Evolutionary conservation across 2,113 vertebrate species (phyloP).

Genomic region (Anthoscopus minutus): DNA sequence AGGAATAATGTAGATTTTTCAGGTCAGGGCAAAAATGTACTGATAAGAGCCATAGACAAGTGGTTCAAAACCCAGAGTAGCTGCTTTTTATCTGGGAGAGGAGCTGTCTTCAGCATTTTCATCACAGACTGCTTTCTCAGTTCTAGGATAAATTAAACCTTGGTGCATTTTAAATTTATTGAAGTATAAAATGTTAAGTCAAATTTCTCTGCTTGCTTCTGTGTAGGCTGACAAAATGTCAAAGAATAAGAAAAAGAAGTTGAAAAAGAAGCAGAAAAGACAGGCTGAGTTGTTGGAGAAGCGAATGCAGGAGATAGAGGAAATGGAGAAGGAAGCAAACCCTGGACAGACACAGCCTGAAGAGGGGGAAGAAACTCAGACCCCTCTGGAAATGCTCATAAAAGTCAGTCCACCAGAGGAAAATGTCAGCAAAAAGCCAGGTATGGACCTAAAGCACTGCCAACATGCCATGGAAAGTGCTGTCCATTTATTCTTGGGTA

Average conservation of each 20-base stretch:
- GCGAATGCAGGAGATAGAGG: constrained; percentile 89
- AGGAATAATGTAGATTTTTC: background rate
- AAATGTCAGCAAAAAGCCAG: constrained; percentile 65
- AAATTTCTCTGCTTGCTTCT: constrained; percentile 49
- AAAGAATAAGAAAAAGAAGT: constrained; percentile 98
- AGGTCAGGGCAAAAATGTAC: background rate
- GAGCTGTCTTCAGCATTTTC: background rate
- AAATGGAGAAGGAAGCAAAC: constrained; percentile 80
- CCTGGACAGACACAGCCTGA: constrained; percentile 78
- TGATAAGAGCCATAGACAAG: background rate
- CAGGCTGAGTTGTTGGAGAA: constrained; percentile 93
- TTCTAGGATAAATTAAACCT: background rate
- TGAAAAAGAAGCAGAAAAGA: constrained; percentile 97
- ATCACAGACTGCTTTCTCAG: background rate
- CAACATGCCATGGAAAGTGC: background rate
- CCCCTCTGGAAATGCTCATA: constrained; percentile 66
- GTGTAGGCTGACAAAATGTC: constrained; percentile 89
- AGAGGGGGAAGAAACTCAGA: constrained; percentile 72
- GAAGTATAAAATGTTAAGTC: background rate
- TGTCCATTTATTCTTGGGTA: background rate
- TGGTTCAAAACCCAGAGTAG: background rate
- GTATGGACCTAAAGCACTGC: constrained; percentile 51
- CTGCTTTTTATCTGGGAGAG: background rate
- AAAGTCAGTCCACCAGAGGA: constrained; percentile 69
- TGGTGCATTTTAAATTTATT: background rate